Evolutionary conservation across 2,888 invertebrate genomes (phyloP).

Genomic region (Drosophila subsilvestris): DNA sequence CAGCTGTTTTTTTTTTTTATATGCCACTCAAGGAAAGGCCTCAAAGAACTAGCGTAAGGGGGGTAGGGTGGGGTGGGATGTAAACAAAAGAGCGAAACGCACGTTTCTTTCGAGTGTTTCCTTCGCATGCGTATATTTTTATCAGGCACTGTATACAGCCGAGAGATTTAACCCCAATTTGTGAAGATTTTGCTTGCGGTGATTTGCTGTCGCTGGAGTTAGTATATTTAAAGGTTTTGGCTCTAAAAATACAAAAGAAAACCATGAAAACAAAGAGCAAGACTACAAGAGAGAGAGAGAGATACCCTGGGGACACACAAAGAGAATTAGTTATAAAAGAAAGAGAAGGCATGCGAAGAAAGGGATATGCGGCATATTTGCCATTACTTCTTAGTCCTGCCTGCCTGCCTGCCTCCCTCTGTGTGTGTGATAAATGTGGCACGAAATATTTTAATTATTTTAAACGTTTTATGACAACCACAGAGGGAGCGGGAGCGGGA

Average conservation of each 20-base stretch:
- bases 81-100: conserved; percentile 69
- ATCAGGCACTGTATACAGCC: conserved; percentile 65
- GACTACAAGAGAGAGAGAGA: conserved; percentile 17
- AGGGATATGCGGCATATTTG: conserved; percentile 73
- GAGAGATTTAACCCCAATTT: conserved; percentile 81
- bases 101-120: conserved; percentile 67
- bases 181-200: conserved; percentile 79
- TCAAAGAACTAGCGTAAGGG: conserved; percentile 34
- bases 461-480: conserved; percentile 81
- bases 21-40: conserved; percentile 31
- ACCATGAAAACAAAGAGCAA: conserved; percentile 53
- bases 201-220: conserved; percentile 66
- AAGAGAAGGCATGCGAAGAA: conserved; percentile 45
- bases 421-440: conserved; percentile 78
- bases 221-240: conserved; percentile 68
- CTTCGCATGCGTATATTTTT: conserved; percentile 70
- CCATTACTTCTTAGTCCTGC: conserved; percentile 52
- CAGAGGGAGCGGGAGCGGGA: conserved; percentile 9
- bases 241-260: conserved; percentile 74
- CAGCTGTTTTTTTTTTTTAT: conserved; percentile 70
- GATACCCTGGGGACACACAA: conserved; percentile 57
- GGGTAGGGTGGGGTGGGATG: conserved; percentile 63
- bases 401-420: conserved; percentile 23
- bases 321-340: conserved; percentile 73
- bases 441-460: conserved; percentile 83